phyloP scores from a whole-genome alignment of 2,113 vertebrate species.

The Pao palembangensis region DNA sequence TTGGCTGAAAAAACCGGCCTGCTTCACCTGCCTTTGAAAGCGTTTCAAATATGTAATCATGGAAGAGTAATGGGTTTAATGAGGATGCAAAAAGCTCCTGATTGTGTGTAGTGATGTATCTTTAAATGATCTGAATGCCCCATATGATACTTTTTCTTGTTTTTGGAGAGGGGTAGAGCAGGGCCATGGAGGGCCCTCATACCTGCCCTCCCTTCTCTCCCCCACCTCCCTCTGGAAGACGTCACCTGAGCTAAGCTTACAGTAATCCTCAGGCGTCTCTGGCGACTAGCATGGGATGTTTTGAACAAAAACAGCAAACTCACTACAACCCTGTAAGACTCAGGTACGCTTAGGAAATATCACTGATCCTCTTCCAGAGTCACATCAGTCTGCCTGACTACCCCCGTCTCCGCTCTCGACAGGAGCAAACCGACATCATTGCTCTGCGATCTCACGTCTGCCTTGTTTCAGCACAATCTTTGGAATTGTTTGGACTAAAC shows the following conservation, averaged over 20 bases:
- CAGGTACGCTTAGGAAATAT: conserved; percentile 53
- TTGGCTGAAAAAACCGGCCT: conserved; percentile 39
- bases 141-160: conserved; percentile 64
- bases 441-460: not conserved
- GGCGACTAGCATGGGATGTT: conserved; percentile 68
- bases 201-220: conserved; percentile 5
- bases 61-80: conserved; percentile 41
- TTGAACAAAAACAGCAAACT: conserved; percentile 72
- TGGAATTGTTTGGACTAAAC: too few species aligned
- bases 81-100: conserved; percentile 59
- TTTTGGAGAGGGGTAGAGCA: conserved; percentile 35
- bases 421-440: conserved; percentile 8
- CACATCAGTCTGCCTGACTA: conserved; percentile 33
- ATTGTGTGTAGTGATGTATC: conserved; percentile 47
- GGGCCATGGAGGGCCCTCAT: conserved; percentile 72
- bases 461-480: conserved; percentile 8
- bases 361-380: conserved; percentile 46
- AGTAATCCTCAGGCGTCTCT: conserved; percentile 68
- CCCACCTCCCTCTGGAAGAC: conserved; percentile 28
- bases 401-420: not conserved
- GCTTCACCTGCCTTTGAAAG: conserved; percentile 51
- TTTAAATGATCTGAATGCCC: conserved; percentile 48
- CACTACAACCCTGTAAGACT: conserved; percentile 61
- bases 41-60: conserved; percentile 54
- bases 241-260: conserved; percentile 71